Evolutionary conservation across 1,140 invertebrate genomes (phyloP).

Genomic region (Cydia fagiglandana): DNA sequence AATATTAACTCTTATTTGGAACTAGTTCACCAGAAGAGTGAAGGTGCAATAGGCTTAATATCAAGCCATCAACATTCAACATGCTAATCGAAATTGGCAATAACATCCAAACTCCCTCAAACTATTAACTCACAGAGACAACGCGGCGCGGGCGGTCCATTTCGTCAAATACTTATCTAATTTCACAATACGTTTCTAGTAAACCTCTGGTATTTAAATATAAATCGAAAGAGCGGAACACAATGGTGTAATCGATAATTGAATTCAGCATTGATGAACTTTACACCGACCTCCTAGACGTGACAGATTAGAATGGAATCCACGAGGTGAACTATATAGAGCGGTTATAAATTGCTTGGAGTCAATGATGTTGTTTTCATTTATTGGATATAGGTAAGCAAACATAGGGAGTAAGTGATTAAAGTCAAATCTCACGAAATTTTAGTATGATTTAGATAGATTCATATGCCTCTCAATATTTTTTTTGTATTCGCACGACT

Average conservation of each 20-base stretch:
- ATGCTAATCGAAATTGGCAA: conserved; percentile 5
- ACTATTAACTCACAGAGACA: conserved; percentile 16
- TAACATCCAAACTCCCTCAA: neutral
- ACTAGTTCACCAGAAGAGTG: neutral
- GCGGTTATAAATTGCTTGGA: conserved; percentile 41
- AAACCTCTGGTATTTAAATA: conserved; percentile 78
- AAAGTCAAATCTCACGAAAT: too few species aligned
- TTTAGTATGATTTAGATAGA: too few species aligned
- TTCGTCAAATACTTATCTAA: conserved; percentile 68
- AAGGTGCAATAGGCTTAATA: neutral
- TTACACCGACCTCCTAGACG: conserved; percentile 77
- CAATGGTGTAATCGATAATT: conserved; percentile 79
- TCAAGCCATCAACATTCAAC: neutral
- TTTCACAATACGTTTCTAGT: conserved; percentile 76
- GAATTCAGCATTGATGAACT: conserved; percentile 79
- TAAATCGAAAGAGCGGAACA: conserved; percentile 77
- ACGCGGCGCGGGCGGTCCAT: conserved; percentile 58
- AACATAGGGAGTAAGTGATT: too few species aligned
- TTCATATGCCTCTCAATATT: too few species aligned
- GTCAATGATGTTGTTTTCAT: neutral
- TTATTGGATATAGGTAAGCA: too few species aligned
- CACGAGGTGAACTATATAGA: conserved; percentile 54
- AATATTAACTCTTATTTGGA: neutral
- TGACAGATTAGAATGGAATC: conserved; percentile 78
- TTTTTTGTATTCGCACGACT: too few species aligned